phyloP scores from a whole-genome alignment of 2,113 vertebrate genomes.

The Phalacrocorax carbo region DNA sequence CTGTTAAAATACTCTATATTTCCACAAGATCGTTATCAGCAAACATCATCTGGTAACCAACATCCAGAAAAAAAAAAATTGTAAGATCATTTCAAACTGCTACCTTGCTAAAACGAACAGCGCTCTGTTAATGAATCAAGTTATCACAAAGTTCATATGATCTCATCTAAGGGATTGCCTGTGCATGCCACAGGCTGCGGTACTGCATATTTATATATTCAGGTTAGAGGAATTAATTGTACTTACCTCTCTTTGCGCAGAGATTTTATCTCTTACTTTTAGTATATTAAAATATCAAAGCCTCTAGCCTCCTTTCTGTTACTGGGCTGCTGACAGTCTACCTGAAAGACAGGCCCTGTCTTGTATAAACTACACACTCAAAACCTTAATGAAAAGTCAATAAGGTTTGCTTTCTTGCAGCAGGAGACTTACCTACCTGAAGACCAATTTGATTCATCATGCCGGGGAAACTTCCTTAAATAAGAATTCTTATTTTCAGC shows the following conservation, averaged over 20 bases:
- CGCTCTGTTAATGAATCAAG: background rate
- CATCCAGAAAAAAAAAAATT: background rate
- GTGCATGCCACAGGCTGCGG: background rate
- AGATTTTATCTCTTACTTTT: slow-evolving; percentile 19
- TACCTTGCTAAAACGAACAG: background rate
- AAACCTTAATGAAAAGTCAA: background rate
- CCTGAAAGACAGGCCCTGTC: background rate
- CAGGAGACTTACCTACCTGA: background rate
- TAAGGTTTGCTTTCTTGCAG: background rate
- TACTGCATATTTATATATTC: background rate
- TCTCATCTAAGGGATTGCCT: background rate
- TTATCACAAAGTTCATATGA: background rate
- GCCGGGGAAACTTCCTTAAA: background rate
- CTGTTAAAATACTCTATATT: background rate
- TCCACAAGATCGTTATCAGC: background rate
- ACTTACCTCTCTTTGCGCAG: background rate
- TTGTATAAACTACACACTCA: background rate
- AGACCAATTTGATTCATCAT: background rate
- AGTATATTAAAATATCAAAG: background rate
- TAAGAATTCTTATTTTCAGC: background rate
- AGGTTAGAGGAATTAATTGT: background rate
- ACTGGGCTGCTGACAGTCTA: background rate
- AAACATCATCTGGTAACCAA: background rate
- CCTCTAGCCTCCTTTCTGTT: background rate
- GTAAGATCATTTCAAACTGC: background rate